phyloP scores from a whole-genome alignment of 2,113 vertebrate genomes.

The Tretioscincus oriximinensis region DNA sequence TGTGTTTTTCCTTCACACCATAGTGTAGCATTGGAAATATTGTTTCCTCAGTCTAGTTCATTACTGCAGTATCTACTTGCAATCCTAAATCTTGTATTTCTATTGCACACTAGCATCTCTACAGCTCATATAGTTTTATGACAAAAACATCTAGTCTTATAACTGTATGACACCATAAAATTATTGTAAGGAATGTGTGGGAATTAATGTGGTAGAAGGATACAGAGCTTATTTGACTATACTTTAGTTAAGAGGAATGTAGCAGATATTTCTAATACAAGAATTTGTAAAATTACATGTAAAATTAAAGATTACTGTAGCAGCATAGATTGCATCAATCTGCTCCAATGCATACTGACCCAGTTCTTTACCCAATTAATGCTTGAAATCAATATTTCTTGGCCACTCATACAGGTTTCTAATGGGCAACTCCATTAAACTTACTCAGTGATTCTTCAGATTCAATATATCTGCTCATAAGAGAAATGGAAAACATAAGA shows the following conservation, averaged over 20 bases:
- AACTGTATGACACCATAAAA: neutral
- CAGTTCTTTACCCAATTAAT: neutral
- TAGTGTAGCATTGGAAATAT: neutral
- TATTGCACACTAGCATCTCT: neutral
- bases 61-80: neutral
- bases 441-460: neutral
- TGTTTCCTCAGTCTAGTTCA: neutral
- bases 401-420: neutral
- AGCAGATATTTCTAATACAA: neutral
- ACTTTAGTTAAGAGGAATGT: neutral
- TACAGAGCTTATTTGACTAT: neutral
- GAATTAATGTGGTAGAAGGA: neutral
- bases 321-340: neutral
- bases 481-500: neutral
- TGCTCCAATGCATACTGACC: neutral
- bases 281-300: no score
- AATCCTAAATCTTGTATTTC: neutral
- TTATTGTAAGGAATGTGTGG: neutral
- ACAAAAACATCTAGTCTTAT: neutral
- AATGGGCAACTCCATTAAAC: neutral
- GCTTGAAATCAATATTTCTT: neutral
- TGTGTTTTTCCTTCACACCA: slow-evolving; percentile 6
- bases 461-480: neutral
- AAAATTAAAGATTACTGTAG: neutral
- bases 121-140: slow-evolving; percentile 39